Conservation (phyloP, 2,888 invertebrate genomes). For the Ariolimax columbianus region DNA sequence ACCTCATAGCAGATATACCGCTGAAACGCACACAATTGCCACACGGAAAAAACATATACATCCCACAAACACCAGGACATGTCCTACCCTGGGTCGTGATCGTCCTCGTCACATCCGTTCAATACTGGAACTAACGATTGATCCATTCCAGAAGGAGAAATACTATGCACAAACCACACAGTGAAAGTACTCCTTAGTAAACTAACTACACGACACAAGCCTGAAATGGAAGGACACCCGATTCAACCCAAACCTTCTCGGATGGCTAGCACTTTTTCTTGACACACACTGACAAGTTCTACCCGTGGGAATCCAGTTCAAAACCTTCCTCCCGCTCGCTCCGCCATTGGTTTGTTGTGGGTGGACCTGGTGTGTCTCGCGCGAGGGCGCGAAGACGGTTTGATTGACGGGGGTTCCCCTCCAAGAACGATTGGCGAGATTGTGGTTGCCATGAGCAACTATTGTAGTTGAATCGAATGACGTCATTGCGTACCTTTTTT, state of each 20-base stretch:
- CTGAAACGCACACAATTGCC: no score
- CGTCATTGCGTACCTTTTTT: constrained; percentile 1
- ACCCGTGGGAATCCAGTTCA: constrained; percentile 45
- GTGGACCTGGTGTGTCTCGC: constrained; percentile 62
- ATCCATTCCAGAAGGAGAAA: not conserved
- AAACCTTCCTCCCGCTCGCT: constrained; percentile 40
- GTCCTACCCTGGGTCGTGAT: not conserved
- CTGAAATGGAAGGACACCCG: not conserved
- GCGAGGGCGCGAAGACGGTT: constrained; percentile 63
- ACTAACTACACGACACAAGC: not conserved
- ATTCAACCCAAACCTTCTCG: not conserved
- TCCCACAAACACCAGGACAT: not conserved
- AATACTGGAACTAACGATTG: not conserved
- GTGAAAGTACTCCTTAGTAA: not conserved
- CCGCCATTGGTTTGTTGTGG: constrained; percentile 42
- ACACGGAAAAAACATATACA: no score
- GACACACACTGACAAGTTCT: constrained; percentile 31
- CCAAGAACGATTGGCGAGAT: constrained; percentile 62
- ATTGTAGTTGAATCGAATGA: not conserved
- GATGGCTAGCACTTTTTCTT: not conserved
- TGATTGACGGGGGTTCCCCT: constrained; percentile 67
- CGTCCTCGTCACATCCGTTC: not conserved
- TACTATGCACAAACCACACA: not conserved
- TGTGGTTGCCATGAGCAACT: constrained; percentile 41
- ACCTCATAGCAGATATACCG: no score